Percentiles rank a stretch among this genome's conserved stretches.
These are phyloP conservation scores for Condylostylus longicornis DNA, from an alignment of 1,140 invertebrate species.

Conservation along the genomic window DNA sequence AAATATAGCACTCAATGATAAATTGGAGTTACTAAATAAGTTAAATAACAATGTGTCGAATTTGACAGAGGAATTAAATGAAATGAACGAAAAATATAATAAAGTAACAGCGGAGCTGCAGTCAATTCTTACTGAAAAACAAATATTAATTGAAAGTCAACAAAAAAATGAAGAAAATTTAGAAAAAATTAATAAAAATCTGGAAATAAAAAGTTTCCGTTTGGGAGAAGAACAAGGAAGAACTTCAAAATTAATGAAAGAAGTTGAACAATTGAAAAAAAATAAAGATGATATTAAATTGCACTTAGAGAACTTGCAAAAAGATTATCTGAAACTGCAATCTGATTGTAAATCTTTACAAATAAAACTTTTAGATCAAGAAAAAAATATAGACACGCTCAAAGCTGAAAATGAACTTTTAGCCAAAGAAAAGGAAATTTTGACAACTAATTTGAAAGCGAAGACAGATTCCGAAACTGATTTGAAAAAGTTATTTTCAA, in stretches of 20 bases:
- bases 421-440: neutral
- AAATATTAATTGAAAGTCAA: neutral
- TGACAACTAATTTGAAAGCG: neutral
- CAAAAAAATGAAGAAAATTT: neutral
- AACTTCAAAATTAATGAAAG: neutral
- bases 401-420: neutral
- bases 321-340: neutral
- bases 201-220: neutral
- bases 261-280: neutral
- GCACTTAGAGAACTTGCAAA: neutral
- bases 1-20: too few relatives aligned
- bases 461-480: neutral
- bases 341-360: neutral
- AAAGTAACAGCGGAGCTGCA: too few relatives aligned
- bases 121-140: neutral
- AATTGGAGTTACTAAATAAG: too few relatives aligned
- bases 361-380: neutral
- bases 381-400: neutral
- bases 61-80: too few relatives aligned
- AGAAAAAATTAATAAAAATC: neutral
- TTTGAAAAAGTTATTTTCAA: neutral
- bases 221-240: neutral
- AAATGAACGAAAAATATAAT: too few relatives aligned
- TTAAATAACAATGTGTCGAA: too few relatives aligned
- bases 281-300: neutral